Conservation (phyloP, 2,888 invertebrate species). For the Tortrix viridana region DNA sequence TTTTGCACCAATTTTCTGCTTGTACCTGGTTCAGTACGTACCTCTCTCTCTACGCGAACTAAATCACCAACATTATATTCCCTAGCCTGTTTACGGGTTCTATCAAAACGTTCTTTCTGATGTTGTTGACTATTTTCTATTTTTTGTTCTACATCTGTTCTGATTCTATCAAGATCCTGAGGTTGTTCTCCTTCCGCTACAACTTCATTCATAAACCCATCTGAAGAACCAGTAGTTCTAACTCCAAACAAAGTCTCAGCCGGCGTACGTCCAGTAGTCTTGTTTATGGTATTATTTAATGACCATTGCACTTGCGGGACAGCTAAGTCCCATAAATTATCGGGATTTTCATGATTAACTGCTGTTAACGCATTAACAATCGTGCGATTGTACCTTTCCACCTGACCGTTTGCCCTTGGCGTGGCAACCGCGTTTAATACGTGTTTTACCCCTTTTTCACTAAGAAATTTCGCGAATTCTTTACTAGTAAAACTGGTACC, state of each 20-base stretch:
- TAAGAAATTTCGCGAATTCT: constrained; percentile 26
- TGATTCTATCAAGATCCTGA: constrained; percentile 10
- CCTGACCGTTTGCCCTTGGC: constrained; percentile 37
- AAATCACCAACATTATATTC: constrained; percentile 39
- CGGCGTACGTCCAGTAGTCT: constrained; percentile 10
- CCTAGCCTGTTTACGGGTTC: constrained; percentile 18
- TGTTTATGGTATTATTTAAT: constrained; percentile 41
- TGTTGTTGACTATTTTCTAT: constrained; percentile 8
- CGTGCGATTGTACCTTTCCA: constrained; percentile 37
- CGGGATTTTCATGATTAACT: constrained; percentile 13
- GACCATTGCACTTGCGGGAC: constrained; percentile 36
- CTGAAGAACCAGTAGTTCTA: constrained; percentile 31
- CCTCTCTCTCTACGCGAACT: constrained; percentile 39
- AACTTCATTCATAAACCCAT: constrained; percentile 36
- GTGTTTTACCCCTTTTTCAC: constrained; percentile 29
- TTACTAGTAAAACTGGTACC: constrained; percentile 35
- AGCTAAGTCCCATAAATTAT: constrained; percentile 26
- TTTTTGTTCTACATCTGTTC: neutral
- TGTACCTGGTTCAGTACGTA: constrained; percentile 21
- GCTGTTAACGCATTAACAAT: constrained; percentile 3
- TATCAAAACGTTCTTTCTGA: constrained; percentile 40
- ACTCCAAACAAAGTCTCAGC: constrained; percentile 37
- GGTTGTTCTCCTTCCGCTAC: constrained; percentile 31
- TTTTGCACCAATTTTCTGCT: constrained; percentile 37
- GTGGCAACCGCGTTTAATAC: constrained; percentile 21